Evolutionary conservation across 2,797 vertebrate genomes (phyloP), one percentile per base, ranked within the genome.

Genomic region (Sebastes oblongus): DNA sequence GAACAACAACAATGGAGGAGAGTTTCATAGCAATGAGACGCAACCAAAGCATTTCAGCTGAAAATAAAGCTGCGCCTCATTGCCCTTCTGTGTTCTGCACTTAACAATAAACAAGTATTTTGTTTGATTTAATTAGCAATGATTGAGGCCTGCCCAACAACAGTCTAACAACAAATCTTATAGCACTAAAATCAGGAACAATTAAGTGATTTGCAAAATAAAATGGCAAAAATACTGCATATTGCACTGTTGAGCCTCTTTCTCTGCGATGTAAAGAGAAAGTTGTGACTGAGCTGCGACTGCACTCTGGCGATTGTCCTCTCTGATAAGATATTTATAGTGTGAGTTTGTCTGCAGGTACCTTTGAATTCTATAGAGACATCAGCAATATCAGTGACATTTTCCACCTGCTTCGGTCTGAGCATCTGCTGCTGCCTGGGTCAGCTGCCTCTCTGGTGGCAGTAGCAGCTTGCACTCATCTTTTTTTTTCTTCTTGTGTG

Each of bases 361-460:
- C 66, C 59, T 75, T 65, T 62, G 18, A 42, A 79, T 60, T 60
- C 70, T 29, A 67, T n/a, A 52, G 34, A 72, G 66, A 84, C 62
- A 78, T 77, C 56, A 62, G 11, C 72, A 20, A 58, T 27, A 75
- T 75, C 59, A 54, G 14, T 73, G 68, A 78, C 78, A 88, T 83
- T 83, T 81, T n/a, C 78, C 83, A 85, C 73, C 76, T 85, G 80
- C 70, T 80, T 54, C 12, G 2, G n/a, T 77, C 60, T 67, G 65
- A 72, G 58, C 66, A 77, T 74, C 79, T 82, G 79, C 60, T 74
- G 42, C 61, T 72, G 64, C 72, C 61, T 65, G 54, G 70, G 55
- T 77, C 66, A 81, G 68, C 46, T 18, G 24, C 16, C 46, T 70
- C 59, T 66, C 36, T 13, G 25, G 36, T 62, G 67, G 16, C 30